Conservation (phyloP, 1,140 invertebrate genomes). For the Luehdorfia chinensis region DNA sequence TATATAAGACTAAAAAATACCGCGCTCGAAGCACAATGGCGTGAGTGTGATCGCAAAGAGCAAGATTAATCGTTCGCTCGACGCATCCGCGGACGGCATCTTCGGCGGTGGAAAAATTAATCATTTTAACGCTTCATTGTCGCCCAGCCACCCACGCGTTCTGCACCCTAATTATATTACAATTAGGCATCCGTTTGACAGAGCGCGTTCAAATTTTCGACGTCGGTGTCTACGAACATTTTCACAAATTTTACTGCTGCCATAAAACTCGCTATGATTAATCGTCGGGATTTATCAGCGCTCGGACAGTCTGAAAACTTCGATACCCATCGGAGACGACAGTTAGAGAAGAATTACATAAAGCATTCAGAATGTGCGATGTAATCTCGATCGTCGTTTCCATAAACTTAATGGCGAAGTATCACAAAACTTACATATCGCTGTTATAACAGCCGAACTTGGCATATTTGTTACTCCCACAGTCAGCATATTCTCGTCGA, state of each 20-base stretch:
- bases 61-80: conserved; percentile 65
- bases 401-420: conserved; percentile 76
- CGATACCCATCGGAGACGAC: conserved; percentile 34
- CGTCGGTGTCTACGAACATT: conserved; percentile 22
- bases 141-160: conserved; percentile 52
- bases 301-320: conserved; percentile 34
- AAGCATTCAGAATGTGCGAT: conserved; percentile 74
- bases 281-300: conserved; percentile 29
- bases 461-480: conserved; percentile 75
- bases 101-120: conserved; percentile 63
- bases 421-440: conserved; percentile 76
- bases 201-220: conserved; percentile 58
- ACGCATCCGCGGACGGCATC: conserved; percentile 50
- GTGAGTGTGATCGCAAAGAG: conserved; percentile 53
- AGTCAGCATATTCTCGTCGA: conserved; percentile 75
- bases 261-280: conserved; percentile 52
- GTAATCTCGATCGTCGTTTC: conserved; percentile 70
- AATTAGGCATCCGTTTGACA: conserved; percentile 68
- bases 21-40: conserved; percentile 61
- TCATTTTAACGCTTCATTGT: conserved; percentile 74
- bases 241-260: conserved; percentile 42
- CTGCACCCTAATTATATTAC: conserved; percentile 70
- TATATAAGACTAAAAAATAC: conserved; percentile 69
- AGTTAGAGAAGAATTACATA: conserved; percentile 60
- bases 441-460: conserved; percentile 74